phyloP scores from a whole-genome alignment of 1,140 invertebrate genomes.

The Drosophila melanica region DNA sequence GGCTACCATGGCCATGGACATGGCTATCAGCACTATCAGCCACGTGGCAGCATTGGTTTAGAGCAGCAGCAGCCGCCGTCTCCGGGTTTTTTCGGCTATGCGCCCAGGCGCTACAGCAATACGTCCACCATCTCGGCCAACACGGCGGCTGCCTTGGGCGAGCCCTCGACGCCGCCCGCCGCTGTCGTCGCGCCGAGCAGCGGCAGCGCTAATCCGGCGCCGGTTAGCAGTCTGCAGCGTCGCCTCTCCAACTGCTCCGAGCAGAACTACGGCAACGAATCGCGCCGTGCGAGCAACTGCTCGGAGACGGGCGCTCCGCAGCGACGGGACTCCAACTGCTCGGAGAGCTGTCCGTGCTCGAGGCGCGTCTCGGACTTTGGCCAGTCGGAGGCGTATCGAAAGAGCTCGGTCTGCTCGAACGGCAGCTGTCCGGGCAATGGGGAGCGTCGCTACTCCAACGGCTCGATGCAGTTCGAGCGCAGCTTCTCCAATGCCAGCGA shows the following conservation, averaged over 20 bases:
- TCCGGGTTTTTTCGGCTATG: slow-evolving; percentile 68
- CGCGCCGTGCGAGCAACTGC: slow-evolving; percentile 60
- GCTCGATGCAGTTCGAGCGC: slow-evolving; percentile 80
- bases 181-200: slow-evolving; percentile 44
- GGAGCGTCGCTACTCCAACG: slow-evolving; percentile 78
- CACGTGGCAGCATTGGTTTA: slow-evolving; percentile 46
- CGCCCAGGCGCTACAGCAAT: slow-evolving; percentile 77
- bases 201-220: slow-evolving; percentile 25
- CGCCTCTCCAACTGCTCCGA: slow-evolving; percentile 80
- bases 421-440: slow-evolving; percentile 61
- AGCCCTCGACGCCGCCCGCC: slow-evolving; percentile 42
- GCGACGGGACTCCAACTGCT: slow-evolving; percentile 79
- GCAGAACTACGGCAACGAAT: slow-evolving; percentile 53
- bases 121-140: slow-evolving; percentile 75
- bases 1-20: slow-evolving; percentile 43
- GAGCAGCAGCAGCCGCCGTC: slow-evolving; percentile 33
- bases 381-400: slow-evolving; percentile 61
- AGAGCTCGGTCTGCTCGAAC: slow-evolving; percentile 77
- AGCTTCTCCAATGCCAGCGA: slow-evolving; percentile 80
- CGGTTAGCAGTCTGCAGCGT: slow-evolving; percentile 55
- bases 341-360: slow-evolving; percentile 79
- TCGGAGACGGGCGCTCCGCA: slow-evolving; percentile 68
- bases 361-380: slow-evolving; percentile 73
- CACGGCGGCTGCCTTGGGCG: slow-evolving; percentile 59
- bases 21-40: slow-evolving; percentile 66